Percentiles rank a stretch among this genome's conserved stretches.
phyloP scores from a whole-genome alignment of 2,113 vertebrate genomes.

The Columba livia region DNA sequence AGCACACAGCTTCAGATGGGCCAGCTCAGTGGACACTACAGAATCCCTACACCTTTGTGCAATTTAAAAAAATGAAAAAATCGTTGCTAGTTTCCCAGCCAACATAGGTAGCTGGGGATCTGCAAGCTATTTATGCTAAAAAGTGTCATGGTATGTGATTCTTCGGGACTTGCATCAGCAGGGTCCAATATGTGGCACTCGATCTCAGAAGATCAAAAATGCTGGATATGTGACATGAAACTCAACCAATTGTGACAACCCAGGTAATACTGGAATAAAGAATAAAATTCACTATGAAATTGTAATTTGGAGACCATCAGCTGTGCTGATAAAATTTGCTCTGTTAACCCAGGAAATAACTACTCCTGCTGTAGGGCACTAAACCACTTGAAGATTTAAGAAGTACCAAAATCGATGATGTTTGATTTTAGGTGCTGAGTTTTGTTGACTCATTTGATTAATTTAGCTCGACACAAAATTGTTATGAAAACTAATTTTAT shows the following conservation, averaged over 20 bases:
- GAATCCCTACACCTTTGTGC: neutral
- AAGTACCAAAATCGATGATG: neutral
- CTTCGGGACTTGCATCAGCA: neutral
- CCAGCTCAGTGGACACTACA: neutral
- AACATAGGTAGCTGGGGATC: neutral
- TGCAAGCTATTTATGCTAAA: neutral
- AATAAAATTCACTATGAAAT: neutral
- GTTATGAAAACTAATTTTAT: neutral
- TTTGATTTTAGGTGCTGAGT: neutral
- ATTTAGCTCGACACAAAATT: neutral
- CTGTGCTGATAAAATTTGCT: neutral
- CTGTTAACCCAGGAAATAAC: neutral
- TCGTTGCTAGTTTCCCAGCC: neutral
- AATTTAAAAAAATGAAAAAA: neutral
- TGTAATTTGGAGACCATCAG: neutral
- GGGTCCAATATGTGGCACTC: neutral
- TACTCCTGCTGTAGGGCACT: neutral
- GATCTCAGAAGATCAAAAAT: neutral
- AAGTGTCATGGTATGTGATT: neutral
- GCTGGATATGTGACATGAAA: neutral
- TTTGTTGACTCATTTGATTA: neutral
- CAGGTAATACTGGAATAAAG: neutral
- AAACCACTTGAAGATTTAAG: neutral
- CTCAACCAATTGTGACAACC: neutral
- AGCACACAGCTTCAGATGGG: neutral